These are phyloP conservation scores for Oligia latruncula DNA, from an alignment of 2,888 invertebrate species.

Conservation along the genomic window DNA sequence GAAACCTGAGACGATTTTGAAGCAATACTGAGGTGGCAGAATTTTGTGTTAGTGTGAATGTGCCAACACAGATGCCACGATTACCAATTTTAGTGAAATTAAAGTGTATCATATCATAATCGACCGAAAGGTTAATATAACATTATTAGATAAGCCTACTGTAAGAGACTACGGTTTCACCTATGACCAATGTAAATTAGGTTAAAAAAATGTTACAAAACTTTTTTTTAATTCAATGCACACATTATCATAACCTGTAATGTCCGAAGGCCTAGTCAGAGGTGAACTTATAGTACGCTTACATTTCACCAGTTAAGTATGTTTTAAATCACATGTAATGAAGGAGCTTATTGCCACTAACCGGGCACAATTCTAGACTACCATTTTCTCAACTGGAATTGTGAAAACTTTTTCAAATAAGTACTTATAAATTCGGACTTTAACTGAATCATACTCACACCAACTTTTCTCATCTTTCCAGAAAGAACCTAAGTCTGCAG, in stretches of 20 bases:
- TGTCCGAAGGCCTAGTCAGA: background rate
- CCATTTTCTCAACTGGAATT: background rate
- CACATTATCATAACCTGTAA: background rate
- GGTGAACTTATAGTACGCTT: background rate
- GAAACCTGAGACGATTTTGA: background rate
- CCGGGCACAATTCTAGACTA: background rate
- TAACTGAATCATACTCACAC: background rate
- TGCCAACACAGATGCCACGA: constrained; percentile 47
- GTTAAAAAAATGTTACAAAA: background rate
- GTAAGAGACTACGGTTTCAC: background rate
- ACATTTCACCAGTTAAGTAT: background rate
- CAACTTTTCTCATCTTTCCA: constrained; percentile 62
- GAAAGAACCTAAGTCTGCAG: constrained; percentile 92
- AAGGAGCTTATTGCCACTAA: background rate
- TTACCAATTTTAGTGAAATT: background rate
- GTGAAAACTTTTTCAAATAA: background rate
- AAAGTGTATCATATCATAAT: background rate
- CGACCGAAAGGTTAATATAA: background rate
- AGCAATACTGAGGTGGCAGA: background rate
- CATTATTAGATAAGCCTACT: background rate
- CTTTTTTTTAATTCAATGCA: background rate
- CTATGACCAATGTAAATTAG: background rate
- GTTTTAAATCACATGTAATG: background rate
- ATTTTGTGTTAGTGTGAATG: background rate
- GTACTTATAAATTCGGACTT: background rate